Evolutionary conservation across 2,113 vertebrate genomes (phyloP), one percentile per base, ranked within the genome.

Genomic region (Oreochromis spilurus): DNA sequence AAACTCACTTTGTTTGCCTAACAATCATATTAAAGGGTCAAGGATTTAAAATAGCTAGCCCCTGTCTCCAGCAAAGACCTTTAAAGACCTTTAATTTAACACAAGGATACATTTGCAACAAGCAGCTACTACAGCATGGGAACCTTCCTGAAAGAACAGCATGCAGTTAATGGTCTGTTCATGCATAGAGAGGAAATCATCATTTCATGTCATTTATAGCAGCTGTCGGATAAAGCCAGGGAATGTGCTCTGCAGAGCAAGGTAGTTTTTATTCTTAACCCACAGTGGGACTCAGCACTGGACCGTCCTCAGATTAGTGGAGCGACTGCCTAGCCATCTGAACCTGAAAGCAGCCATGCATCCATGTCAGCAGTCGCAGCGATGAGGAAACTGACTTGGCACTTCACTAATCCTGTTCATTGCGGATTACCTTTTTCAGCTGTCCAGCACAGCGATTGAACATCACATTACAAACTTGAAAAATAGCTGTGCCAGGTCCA

Each of bases 351-450:
- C 84, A 90, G 75, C 79, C 65, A 83, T 40, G 84, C 54, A 78
- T 77, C 58, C 84, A 72, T 79, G 88, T 95, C 92, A 93, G 93
- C 92, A 91, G 82, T 88, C 84, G 55, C 65, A 62, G 88, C n/a
- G 88, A 94, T 80, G 86, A 91, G 81, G 83, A 91, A 88, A 91
- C 92, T 86, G 90, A 93, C 89, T 89, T 81, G 83, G 87, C 89
- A 89, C 86, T 91, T 94, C 79, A 81, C 16, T 94, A 96, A 96
- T 94, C 94, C 92, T 67, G 89, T 91, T 90, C 92, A 93, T 83
- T 36, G 86, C 9, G 29, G 89, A 93, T 91, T 89, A 93, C 84
- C 87, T 91, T 91, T 38, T 91, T 85, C 84, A 86, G 60, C 40
- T 29, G 53, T 82, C 83, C 78, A 34, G 48, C 83, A 81, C 77